A percentile compares a stretch with the other conserved stretches of the same genome.
Evolutionary conservation across 2,797 vertebrate genomes (phyloP).

Genomic region (Microhierax caerulescens): DNA sequence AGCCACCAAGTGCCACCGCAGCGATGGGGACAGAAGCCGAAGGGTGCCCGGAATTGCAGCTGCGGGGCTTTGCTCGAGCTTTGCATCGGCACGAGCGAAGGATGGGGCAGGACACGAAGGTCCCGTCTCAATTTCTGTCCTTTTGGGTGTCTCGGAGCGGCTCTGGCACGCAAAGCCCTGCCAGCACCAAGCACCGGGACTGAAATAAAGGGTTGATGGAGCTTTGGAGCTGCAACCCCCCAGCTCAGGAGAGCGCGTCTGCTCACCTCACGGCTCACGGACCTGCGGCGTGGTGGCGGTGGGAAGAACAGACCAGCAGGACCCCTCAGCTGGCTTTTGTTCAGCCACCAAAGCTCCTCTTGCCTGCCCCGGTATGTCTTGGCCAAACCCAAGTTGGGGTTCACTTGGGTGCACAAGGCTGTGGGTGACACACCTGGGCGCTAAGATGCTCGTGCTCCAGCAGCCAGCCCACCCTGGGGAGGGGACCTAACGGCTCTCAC

Average conservation of each 20-base stretch:
- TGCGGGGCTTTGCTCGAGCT: not conserved
- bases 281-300: not conserved
- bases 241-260: not conserved
- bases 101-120: not conserved
- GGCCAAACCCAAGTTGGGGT: not conserved
- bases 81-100: not conserved
- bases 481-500: not conserved
- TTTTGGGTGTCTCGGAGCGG: not conserved
- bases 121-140: not conserved
- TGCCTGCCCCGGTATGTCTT: not conserved
- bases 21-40: not conserved
- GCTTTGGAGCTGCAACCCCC: not conserved
- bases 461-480: fast-evolving
- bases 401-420: not conserved
- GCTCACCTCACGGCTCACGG: not conserved
- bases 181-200: slow-evolving; percentile 15
- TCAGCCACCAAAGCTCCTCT: not conserved
- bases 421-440: not conserved
- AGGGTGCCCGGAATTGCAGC: not conserved
- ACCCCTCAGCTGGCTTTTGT: not conserved
- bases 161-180: slow-evolving; percentile 26
- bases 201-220: slow-evolving; percentile 53
- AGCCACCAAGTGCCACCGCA: not conserved
- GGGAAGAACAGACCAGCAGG: not conserved
- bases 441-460: not conserved